phyloP scores from a whole-genome alignment of 2,888 invertebrate species.

The Trichogramma dendrolimi region DNA sequence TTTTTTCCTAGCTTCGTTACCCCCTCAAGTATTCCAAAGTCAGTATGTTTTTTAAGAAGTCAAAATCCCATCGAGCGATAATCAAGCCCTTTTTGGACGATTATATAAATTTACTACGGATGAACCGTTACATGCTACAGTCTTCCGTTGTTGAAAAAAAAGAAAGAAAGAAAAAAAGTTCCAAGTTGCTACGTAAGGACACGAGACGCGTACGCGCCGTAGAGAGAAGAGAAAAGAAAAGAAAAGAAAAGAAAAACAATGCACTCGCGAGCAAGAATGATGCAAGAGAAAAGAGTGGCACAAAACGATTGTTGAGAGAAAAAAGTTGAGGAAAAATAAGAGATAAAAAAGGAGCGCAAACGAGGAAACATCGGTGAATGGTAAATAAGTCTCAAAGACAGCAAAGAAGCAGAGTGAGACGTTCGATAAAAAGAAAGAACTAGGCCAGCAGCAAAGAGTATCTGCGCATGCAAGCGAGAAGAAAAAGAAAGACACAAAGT shows the following conservation, averaged over 20 bases:
- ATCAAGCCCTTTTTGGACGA: too few relatives aligned
- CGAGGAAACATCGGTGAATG: slow-evolving; percentile 14
- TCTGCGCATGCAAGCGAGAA: neutral
- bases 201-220: slow-evolving; percentile 7
- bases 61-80: too few relatives aligned
- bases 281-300: slow-evolving; percentile 13
- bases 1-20: too few relatives aligned
- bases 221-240: slow-evolving; percentile 16
- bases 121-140: slow-evolving; percentile 8
- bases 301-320: slow-evolving; percentile 25
- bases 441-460: slow-evolving; percentile 19
- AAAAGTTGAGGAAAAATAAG: slow-evolving; percentile 21
- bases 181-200: slow-evolving; percentile 1
- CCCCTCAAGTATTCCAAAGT: too few relatives aligned
- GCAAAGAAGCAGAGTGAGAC: slow-evolving; percentile 1
- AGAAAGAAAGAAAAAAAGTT: slow-evolving; percentile 10
- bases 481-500: neutral
- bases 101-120: too few relatives aligned
- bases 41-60: too few relatives aligned
- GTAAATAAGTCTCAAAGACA: slow-evolving; percentile 3
- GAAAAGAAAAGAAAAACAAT: slow-evolving; percentile 2
- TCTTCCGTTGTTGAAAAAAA: slow-evolving; percentile 7
- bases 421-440: slow-evolving; percentile 4
- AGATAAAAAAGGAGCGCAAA: slow-evolving; percentile 20
- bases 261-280: slow-evolving; percentile 5